Conservation (phyloP, 2,797 vertebrate genomes). For the Pantherophis alleghaniensis region DNA sequence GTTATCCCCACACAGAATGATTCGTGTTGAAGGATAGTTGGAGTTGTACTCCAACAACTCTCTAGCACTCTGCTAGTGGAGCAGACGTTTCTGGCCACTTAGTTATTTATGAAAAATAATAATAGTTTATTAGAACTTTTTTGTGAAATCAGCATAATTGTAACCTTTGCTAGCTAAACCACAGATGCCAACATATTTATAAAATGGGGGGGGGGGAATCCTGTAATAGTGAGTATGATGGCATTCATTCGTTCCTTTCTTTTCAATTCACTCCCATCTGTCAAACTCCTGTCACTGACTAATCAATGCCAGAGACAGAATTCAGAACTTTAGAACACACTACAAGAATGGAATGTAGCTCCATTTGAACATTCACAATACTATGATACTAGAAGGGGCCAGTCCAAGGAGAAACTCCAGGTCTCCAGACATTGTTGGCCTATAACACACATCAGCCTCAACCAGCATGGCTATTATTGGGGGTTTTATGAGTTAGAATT, state of each 20-base stretch:
- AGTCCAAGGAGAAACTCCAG: neutral
- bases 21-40: neutral
- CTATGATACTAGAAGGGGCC: neutral
- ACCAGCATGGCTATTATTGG: neutral
- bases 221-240: neutral
- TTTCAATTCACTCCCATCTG: neutral
- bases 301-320: neutral
- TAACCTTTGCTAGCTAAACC: neutral
- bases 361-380: neutral
- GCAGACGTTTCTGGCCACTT: too few species aligned
- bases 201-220: neutral
- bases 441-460: neutral
- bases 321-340: neutral
- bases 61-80: neutral
- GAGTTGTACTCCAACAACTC: neutral
- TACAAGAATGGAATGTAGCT: neutral
- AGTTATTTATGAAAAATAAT: neutral
- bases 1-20: neutral
- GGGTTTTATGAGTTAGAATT: too few species aligned
- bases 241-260: neutral
- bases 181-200: neutral
- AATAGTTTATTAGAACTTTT: neutral
- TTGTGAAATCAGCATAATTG: neutral
- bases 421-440: neutral
- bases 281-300: neutral